phyloP scores from a whole-genome alignment of 2,888 invertebrate species.

The Caenorhabditis panamensis region DNA sequence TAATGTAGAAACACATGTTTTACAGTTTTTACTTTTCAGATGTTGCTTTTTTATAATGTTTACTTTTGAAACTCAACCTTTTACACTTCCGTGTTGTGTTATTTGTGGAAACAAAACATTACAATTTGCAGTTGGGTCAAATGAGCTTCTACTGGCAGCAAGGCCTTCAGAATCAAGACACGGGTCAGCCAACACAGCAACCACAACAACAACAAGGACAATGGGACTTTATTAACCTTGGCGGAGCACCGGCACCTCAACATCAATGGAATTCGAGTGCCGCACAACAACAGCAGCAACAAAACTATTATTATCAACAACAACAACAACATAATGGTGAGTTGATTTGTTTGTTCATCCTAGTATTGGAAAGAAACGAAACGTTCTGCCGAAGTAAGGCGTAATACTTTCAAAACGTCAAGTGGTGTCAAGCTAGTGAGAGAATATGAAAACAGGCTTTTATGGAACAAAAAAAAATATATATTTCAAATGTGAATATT shows the following conservation, averaged over 20 bases:
- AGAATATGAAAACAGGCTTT: too few species aligned
- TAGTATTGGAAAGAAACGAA: too few species aligned
- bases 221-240: conserved; percentile 69
- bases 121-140: conserved; percentile 34
- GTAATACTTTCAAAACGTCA: too few species aligned
- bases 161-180: conserved; percentile 47
- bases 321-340: conserved; percentile 35
- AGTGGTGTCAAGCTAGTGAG: too few species aligned
- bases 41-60: background rate
- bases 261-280: conserved; percentile 58
- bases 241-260: conserved; percentile 55
- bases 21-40: background rate
- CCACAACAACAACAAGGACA: conserved; percentile 57
- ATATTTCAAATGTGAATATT: background rate
- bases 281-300: conserved; percentile 26
- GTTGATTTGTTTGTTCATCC: too few species aligned
- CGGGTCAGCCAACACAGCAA: conserved; percentile 38
- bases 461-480: too few species aligned
- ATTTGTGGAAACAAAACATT: background rate
- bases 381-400: too few species aligned
- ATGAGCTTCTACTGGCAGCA: conserved; percentile 64
- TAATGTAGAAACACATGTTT: background rate
- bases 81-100: conserved; percentile 2
- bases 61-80: too few species aligned
- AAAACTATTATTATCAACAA: conserved; percentile 29